phyloP scores from a whole-genome alignment of 2,113 vertebrate genomes.

The Ailurus styani region DNA sequence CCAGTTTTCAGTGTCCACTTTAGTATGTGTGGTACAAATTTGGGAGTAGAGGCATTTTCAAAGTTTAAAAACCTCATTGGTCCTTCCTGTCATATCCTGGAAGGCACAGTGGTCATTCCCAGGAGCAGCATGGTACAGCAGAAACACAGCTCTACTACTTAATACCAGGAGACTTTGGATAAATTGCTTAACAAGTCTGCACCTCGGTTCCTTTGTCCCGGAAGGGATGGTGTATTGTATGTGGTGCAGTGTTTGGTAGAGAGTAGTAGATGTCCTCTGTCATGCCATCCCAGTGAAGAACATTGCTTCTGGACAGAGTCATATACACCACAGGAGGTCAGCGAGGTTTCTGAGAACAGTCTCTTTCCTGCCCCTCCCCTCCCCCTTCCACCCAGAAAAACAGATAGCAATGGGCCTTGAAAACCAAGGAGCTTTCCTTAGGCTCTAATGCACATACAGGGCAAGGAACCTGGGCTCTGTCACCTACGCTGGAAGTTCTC shows the following conservation, averaged over 20 bases:
- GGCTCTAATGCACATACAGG: accelerated
- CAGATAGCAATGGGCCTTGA: accelerated
- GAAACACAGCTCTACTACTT: neutral
- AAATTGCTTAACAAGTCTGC: neutral
- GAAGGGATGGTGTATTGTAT: neutral
- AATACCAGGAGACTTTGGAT: neutral
- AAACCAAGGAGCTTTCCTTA: neutral
- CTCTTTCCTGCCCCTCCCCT: neutral
- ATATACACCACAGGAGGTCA: too few species aligned
- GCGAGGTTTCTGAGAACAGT: neutral
- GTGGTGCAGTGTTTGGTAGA: accelerated
- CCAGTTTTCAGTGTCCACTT: neutral
- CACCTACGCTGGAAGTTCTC: neutral
- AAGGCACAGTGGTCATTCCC: neutral
- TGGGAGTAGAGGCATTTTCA: neutral
- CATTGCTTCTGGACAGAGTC: neutral
- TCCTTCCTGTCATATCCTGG: neutral
- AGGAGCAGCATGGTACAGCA: accelerated
- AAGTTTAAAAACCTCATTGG: neutral
- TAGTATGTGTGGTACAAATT: too few species aligned
- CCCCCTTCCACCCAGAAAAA: neutral
- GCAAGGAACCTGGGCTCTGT: neutral
- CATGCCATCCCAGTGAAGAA: neutral
- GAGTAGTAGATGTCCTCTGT: accelerated
- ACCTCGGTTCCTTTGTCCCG: neutral